Evolutionary conservation across 1,140 invertebrate genomes (phyloP).

Genomic region (Aradophagus sp.): DNA sequence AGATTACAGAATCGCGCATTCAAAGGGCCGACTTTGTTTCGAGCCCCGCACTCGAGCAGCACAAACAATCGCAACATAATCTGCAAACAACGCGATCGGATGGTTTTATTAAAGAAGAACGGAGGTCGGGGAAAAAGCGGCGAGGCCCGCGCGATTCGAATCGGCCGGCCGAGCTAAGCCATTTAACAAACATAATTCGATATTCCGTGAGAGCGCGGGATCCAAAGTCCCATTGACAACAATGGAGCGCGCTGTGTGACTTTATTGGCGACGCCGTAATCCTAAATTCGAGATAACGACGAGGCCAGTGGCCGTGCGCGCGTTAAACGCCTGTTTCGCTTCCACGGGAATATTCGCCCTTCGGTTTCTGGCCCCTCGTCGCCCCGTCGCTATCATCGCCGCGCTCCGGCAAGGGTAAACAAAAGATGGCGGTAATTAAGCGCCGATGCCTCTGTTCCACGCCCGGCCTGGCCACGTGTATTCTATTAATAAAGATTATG

Average conservation of each 20-base stretch:
- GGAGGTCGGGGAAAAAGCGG: constrained; percentile 5
- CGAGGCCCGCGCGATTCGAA: constrained; percentile 12
- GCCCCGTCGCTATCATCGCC: constrained; percentile 28
- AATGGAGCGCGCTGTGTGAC: constrained; percentile 48
- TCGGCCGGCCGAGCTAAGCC: constrained; percentile 33
- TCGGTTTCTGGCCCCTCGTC: constrained; percentile 29
- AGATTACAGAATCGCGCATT: too few species aligned
- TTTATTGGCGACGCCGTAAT: constrained; percentile 50
- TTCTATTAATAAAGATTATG: constrained; percentile 55
- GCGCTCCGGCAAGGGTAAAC: constrained; percentile 44
- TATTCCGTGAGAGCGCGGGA: constrained; percentile 40
- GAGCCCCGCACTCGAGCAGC: background rate
- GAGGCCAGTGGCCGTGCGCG: constrained; percentile 30
- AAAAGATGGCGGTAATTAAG: constrained; percentile 60
- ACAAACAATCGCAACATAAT: constrained; percentile 35
- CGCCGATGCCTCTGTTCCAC: constrained; percentile 32
- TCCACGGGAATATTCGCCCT: constrained; percentile 38
- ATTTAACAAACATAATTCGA: constrained; percentile 53
- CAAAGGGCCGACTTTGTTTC: background rate
- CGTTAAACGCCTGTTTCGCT: constrained; percentile 28
- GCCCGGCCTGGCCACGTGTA: constrained; percentile 48
- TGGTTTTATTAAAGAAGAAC: constrained; percentile 15
- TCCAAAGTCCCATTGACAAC: constrained; percentile 41
- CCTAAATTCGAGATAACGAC: constrained; percentile 53
- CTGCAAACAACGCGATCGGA: constrained; percentile 20